Base-by-base conservation (phyloP, 2,113 vertebrate species). In the Nibea albiflora region DNA sequence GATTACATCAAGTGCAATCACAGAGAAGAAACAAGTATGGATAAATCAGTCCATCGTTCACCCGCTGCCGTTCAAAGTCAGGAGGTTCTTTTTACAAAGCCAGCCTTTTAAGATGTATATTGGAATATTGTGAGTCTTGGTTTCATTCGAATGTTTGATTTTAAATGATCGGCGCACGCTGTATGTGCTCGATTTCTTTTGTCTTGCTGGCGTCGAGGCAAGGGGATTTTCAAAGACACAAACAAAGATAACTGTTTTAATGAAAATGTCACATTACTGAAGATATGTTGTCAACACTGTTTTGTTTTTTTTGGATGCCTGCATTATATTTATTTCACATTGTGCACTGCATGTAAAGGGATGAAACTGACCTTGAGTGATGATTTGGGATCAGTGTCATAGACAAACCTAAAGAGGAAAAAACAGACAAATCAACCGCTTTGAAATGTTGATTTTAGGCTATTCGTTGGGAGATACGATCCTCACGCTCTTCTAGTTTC, bases 281-380 rank as follows among this genome's bases (percentile, higher is more conserved):
- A 62, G 31, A 42, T 49, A 4, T 50, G 26, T 78, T 44, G 19
- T 28, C 35, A n/a, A 85, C 28, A 16, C 44, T n/a, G 19, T 46
- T 73, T 26, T n/a, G n/a, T n/a, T 26, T 26, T 26, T 57, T 28
- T 28, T 44, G n/a, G 26, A 17, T 66, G 35, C 15, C 1, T 15
- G 44, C 49, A 47, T 78, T 58, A 35, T 81, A 65, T 87, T 85
- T 71, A 69, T 80, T 81, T 81, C 35, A 49, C 60, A 39, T 72
- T 47, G 42, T 73, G 70, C 26, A 62, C 49, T 76, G 56, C 63
- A 68, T 75, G 54, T 73, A 22, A 42, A 64, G 24, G 20, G 46
- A 4, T 64, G 24, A 76, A 68, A 24, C 75, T 28, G 64, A 67
- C 31, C 52, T 11, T 5, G 20, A 54, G 64, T 26, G 22, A 19